These are phyloP conservation scores for Telmatochromis sp. DNA, from an alignment of 2,113 vertebrate species.

Conservation along the genomic window DNA sequence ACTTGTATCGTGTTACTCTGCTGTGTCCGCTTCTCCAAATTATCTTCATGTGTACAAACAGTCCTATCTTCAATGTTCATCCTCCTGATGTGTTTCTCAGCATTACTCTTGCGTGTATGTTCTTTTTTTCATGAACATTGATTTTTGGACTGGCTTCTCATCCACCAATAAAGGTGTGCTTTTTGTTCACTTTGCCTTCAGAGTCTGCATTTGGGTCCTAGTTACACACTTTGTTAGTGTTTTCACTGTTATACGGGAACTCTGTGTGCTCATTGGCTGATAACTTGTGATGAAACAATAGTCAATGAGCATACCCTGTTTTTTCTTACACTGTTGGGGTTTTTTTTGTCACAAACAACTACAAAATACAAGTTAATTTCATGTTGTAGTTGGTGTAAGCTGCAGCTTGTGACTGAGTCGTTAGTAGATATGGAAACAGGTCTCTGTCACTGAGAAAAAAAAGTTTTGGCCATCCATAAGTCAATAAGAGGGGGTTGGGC, in stretches of 20 bases:
- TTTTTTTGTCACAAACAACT: background rate
- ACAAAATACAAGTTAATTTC: background rate
- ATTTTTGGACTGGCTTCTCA: background rate
- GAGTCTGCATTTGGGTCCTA: background rate
- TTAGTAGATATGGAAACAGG: background rate
- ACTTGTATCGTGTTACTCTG: background rate
- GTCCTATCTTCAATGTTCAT: background rate
- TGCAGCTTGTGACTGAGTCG: background rate
- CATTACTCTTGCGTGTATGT: background rate
- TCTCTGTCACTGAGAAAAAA: background rate
- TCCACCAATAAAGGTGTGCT: background rate
- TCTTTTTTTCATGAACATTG: background rate
- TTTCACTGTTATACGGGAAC: background rate
- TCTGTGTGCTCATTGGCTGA: background rate
- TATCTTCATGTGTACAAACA: background rate
- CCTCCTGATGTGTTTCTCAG: background rate
- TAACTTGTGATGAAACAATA: background rate
- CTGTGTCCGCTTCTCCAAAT: background rate
- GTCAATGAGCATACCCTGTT: background rate
- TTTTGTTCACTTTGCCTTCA: background rate
- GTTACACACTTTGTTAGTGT: background rate
- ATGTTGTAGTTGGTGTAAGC: background rate
- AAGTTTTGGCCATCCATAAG: accelerated
- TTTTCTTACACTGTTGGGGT: accelerated
- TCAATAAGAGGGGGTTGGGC: background rate